A percentile compares a stretch with the other conserved stretches of the same genome.
phyloP scores from a whole-genome alignment of 1,140 invertebrate genomes.

The Microplitis demolitor region DNA sequence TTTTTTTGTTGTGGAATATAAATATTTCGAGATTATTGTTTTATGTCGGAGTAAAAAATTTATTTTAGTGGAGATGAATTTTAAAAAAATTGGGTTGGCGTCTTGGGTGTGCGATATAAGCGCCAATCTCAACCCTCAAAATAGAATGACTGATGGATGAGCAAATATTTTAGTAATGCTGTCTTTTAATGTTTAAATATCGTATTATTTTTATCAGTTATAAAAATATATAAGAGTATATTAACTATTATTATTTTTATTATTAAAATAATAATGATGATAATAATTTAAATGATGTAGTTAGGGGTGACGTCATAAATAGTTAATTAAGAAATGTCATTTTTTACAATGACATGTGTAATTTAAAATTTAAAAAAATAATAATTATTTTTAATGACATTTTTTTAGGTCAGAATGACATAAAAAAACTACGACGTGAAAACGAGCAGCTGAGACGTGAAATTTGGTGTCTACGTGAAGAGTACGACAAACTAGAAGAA shows the following conservation, averaged over 20 bases:
- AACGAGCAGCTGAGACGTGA: constrained; percentile 85
- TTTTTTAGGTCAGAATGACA: constrained; percentile 80
- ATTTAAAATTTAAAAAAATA: background rate
- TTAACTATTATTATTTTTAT: background rate
- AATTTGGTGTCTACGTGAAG: constrained; percentile 84
- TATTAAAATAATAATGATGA: no score
- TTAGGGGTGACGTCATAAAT: no score
- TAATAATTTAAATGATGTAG: no score
- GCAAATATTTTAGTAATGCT: constrained; percentile 21
- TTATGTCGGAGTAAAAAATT: background rate
- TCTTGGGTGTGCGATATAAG: background rate
- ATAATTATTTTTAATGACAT: constrained; percentile 8
- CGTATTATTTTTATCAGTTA: background rate
- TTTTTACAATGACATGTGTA: background rate
- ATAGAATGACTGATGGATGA: constrained; percentile 32
- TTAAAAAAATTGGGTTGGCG: constrained; percentile 8
- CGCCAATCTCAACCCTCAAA: constrained; percentile 15
- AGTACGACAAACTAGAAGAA: constrained; percentile 84
- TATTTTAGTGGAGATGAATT: background rate
- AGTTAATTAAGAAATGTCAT: no score
- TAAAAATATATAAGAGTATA: background rate
- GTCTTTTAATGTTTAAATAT: constrained; percentile 9
- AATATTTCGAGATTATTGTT: background rate
- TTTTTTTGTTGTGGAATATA: background rate
- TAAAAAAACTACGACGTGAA: constrained; percentile 83